phyloP scores from a whole-genome alignment of 2,888 invertebrate genomes.

The Zaprionus lineosus region DNA sequence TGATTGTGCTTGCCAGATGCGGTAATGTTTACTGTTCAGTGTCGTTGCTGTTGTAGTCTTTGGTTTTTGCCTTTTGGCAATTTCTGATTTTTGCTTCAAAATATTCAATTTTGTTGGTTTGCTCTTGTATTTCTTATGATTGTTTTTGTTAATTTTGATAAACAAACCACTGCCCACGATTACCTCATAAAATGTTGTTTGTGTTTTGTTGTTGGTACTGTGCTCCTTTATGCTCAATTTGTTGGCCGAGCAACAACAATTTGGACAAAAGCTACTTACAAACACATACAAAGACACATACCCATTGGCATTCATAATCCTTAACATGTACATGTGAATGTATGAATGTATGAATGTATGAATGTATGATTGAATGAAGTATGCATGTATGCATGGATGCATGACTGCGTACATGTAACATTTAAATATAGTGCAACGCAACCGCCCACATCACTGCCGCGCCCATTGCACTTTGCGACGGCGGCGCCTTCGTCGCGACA shows the following conservation, averaged over 20 bases:
- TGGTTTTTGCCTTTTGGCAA: constrained; percentile 34
- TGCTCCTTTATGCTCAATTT: constrained; percentile 26
- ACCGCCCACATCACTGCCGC: constrained; percentile 42
- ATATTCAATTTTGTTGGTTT: constrained; percentile 10
- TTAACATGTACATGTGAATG: too few relatives aligned
- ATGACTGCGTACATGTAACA: too few relatives aligned
- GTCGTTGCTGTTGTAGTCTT: constrained; percentile 7
- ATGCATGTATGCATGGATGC: too few relatives aligned
- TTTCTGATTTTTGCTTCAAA: constrained; percentile 37
- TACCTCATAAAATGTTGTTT: constrained; percentile 49
- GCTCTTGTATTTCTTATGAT: too few relatives aligned
- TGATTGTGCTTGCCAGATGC: constrained; percentile 43
- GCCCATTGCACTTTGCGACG: constrained; percentile 49
- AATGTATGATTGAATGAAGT: too few relatives aligned
- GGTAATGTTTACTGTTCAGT: constrained; percentile 62
- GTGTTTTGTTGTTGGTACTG: constrained; percentile 13
- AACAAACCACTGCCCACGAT: constrained; percentile 52
- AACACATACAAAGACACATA: neutral
- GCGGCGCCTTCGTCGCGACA: constrained; percentile 41
- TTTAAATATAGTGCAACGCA: constrained; percentile 9
- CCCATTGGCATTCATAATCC: too few relatives aligned
- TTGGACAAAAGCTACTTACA: constrained; percentile 11
- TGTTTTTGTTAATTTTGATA: constrained; percentile 39
- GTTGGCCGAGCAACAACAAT: constrained; percentile 36
- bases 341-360: too few relatives aligned